Evolutionary conservation across 2,888 invertebrate genomes (phyloP), one percentile per base, ranked within the genome.

Genomic region (Ophraella communa): DNA sequence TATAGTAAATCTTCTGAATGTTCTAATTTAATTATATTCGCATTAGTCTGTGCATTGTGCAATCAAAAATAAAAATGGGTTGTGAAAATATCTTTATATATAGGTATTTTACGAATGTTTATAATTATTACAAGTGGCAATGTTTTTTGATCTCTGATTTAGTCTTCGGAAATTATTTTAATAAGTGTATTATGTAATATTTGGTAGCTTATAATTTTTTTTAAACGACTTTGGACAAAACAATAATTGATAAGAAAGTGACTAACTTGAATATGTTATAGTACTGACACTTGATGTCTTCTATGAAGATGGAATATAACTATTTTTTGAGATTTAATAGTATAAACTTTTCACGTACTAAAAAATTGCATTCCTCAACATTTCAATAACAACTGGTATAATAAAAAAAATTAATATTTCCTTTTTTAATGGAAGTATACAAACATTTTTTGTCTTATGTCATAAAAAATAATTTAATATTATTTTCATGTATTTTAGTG

Each of bases 111-210:
- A 61, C 47, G 62, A 65, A 68, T 63, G 53, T 62, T 62, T 59
- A 59, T 52, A 30, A 62, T 47, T 47, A 69, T 74, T 76, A 78
- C 76, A 79, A 77, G 80, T 80, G 80, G 81, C 81, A 81, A 81
- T 81, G 79, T 75, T 78, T 77, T 77, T 80, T 81, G 80, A 80
- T 80, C 80, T 80, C 80, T 79, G 73, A 77, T 77, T 70, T 70
- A 71, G 67, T 71, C 66, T 65, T 66, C 62, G 70, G 59, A 69
- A 69, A 66, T 66, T 67, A 65, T 60, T 70, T 70, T 65, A 62
- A 67, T 68, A 71, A 62, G 63, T 65, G 65, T 68, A 65, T 65
- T 64, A 65, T 64, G 67, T 66, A 70, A 68, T 71, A 65, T 69
- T 71, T 63, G 70, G 70, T 71, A 71, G 69, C 70, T 71, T 71